Percentiles rank a stretch among this genome's conserved stretches.
Evolutionary conservation across 2,888 invertebrate genomes (phyloP).

Genomic region (Sisyra terminalis): DNA sequence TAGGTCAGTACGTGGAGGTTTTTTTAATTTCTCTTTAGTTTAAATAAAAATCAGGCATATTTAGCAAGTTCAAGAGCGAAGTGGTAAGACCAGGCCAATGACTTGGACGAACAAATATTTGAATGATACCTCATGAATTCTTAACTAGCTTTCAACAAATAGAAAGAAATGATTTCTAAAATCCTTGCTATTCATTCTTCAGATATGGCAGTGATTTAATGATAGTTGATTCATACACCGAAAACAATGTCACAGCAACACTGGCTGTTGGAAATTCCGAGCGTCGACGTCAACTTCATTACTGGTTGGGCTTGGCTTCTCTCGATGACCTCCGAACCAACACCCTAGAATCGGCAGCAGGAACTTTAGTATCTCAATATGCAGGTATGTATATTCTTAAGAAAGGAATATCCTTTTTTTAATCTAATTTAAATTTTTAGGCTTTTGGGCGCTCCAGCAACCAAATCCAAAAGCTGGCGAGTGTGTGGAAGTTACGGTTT

Average conservation of each 20-base stretch:
- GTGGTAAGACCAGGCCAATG: background rate
- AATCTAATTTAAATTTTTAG: too few species aligned
- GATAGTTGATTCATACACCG: slow-evolving; percentile 75
- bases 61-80: background rate
- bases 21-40: background rate
- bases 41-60: too few species aligned
- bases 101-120: too few species aligned
- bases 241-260: slow-evolving; percentile 79
- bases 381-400: too few species aligned
- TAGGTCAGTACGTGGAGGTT: slow-evolving; percentile 43
- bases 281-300: slow-evolving; percentile 47
- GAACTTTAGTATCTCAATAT: slow-evolving; percentile 79
- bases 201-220: slow-evolving; percentile 93
- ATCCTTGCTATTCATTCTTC: slow-evolving; percentile 18
- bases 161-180: background rate
- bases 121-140: background rate
- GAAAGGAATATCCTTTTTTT: background rate
- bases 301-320: slow-evolving; percentile 83
- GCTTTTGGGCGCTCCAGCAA: slow-evolving; percentile 85
- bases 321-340: slow-evolving; percentile 85
- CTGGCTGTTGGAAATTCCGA: slow-evolving; percentile 55
- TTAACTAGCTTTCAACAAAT: background rate
- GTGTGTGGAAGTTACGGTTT: slow-evolving; percentile 67
- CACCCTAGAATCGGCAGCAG: slow-evolving; percentile 86
- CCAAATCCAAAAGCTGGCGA: slow-evolving; percentile 78